Conservation (phyloP, 1,140 invertebrate species). For the Drosophila persimilis region DNA sequence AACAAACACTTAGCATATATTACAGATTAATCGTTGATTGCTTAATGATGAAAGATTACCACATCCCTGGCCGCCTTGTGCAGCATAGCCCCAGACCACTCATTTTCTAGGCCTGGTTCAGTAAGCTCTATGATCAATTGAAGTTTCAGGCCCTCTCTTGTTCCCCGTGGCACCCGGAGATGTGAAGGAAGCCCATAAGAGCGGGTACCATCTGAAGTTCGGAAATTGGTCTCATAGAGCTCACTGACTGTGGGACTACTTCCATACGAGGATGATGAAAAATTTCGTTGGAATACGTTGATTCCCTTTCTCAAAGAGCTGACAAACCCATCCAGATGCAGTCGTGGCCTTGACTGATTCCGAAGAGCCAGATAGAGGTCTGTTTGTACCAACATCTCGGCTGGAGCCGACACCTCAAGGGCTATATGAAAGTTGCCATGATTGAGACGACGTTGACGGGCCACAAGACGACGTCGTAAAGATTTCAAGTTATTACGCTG, state of each 20-base stretch:
- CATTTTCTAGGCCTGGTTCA: not conserved
- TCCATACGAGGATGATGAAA: slow-evolving; percentile 59
- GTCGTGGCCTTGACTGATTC: slow-evolving; percentile 38
- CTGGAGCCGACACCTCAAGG: slow-evolving; percentile 29
- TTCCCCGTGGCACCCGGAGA: slow-evolving; percentile 84
- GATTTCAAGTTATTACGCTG: slow-evolving; percentile 66
- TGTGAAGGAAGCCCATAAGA: slow-evolving; percentile 65
- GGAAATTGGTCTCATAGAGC: slow-evolving; percentile 66
- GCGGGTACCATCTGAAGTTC: slow-evolving; percentile 45
- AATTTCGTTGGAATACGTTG: slow-evolving; percentile 78
- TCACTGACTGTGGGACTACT: slow-evolving; percentile 69
- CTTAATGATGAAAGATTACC: slow-evolving; percentile 38
- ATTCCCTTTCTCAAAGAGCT: slow-evolving; percentile 68
- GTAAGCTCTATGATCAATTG: slow-evolving; percentile 47
- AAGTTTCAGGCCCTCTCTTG: slow-evolving; percentile 39
- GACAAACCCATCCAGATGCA: slow-evolving; percentile 79
- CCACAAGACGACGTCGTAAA: slow-evolving; percentile 64
- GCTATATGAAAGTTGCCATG: slow-evolving; percentile 81
- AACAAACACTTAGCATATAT: slow-evolving; percentile 56
- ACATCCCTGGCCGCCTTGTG: slow-evolving; percentile 36
- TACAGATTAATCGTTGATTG: slow-evolving; percentile 44
- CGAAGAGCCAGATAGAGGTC: slow-evolving; percentile 38
- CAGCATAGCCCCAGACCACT: slow-evolving; percentile 16
- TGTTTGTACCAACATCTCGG: slow-evolving; percentile 71
- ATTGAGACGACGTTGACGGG: slow-evolving; percentile 85